phyloP scores from a whole-genome alignment of 2,797 vertebrate species.

The Alosa sapidissima region DNA sequence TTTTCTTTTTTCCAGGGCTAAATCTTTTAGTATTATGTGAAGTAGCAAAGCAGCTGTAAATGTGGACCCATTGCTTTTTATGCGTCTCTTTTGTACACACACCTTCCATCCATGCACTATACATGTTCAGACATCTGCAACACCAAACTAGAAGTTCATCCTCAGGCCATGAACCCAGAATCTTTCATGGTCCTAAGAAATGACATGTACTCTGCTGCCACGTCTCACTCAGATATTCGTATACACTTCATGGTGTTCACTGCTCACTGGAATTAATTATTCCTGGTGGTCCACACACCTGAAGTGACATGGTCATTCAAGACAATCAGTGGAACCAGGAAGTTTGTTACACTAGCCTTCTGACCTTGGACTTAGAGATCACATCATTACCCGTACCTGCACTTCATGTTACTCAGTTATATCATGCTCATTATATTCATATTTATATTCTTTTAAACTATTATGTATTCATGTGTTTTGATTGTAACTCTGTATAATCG shows the following conservation, averaged over 20 bases:
- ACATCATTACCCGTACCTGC: background rate
- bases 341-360: background rate
- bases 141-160: background rate
- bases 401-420: slow-evolving; percentile 5
- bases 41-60: background rate
- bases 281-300: background rate
- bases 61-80: background rate
- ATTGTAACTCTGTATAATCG: background rate
- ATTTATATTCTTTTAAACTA: slow-evolving; percentile 14
- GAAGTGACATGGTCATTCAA: background rate
- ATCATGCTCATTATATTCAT: background rate
- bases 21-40: background rate
- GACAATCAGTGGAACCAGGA: slow-evolving; percentile 6
- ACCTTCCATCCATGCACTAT: background rate
- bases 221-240: background rate
- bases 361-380: background rate
- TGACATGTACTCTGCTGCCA: background rate
- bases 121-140: background rate
- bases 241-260: background rate
- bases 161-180: background rate
- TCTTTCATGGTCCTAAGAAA: background rate
- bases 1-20: background rate
- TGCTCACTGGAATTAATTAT: background rate
- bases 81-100: too few relatives aligned
- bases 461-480: background rate